A percentile compares a stretch with the other conserved stretches of the same genome.
phyloP scores from a whole-genome alignment of 1,140 invertebrate species.

The Polypedilum pembai region DNA sequence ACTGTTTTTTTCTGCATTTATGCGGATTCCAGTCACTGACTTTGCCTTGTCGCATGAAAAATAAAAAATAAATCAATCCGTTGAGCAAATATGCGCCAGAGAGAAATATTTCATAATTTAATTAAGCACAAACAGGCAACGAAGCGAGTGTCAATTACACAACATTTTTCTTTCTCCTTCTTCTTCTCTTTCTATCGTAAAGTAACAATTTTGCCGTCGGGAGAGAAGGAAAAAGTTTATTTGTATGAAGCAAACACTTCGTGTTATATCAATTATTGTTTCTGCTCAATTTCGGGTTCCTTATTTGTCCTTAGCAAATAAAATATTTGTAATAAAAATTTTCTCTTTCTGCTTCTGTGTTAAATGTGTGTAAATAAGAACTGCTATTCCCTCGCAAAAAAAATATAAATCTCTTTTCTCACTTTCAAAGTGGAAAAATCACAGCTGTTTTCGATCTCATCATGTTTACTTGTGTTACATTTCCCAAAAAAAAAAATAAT shows the following conservation, averaged over 20 bases:
- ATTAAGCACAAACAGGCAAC: not conserved
- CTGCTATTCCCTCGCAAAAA: conserved; percentile 1
- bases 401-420: not conserved
- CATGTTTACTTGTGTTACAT: not conserved
- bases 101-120: not conserved
- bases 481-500: not conserved
- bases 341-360: not conserved
- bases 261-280: conserved; percentile 19
- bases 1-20: not conserved
- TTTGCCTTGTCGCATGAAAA: not conserved
- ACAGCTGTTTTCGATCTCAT: conserved; percentile 11
- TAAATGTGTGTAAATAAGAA: not conserved
- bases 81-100: not conserved
- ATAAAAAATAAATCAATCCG: not conserved
- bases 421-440: not conserved
- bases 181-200: not conserved
- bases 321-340: too few species aligned
- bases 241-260: conserved; percentile 11
- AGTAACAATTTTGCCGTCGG: not conserved
- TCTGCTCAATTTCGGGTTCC: conserved; percentile 15
- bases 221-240: not conserved
- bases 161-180: not conserved
- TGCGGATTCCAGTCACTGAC: conserved; percentile 22
- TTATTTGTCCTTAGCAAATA: conserved; percentile 3
- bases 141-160: conserved; percentile 16